A percentile compares a stretch with the other conserved stretches of the same genome.
These are phyloP conservation scores for Hippopotamyrus pictus DNA, from an alignment of 2,797 vertebrate genomes.

Conservation along the genomic window DNA sequence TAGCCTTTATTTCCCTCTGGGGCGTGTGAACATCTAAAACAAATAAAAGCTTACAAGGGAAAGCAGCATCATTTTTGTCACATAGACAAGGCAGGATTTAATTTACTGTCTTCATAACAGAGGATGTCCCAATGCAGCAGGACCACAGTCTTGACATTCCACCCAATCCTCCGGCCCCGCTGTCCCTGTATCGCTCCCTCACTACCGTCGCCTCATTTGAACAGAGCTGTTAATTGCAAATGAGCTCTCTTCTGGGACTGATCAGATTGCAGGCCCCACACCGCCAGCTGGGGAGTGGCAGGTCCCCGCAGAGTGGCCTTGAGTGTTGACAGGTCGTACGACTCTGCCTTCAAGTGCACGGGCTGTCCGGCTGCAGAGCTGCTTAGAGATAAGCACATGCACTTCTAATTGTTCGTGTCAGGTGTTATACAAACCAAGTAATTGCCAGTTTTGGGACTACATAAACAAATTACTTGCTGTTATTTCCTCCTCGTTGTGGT, in stretches of 20 bases:
- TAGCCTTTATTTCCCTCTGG: constrained; percentile 16
- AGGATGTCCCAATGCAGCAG: constrained; percentile 18
- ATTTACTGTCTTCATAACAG: constrained; percentile 27
- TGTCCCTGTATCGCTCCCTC: neutral
- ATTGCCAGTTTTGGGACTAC: neutral
- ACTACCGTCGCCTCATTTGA: constrained; percentile 13
- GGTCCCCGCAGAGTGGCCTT: neutral
- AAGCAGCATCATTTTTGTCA: constrained; percentile 16
- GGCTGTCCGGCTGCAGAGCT: neutral
- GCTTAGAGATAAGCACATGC: neutral
- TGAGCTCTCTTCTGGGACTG: neutral
- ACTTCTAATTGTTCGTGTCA: neutral
- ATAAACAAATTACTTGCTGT: neutral
- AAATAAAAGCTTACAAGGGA: constrained; percentile 19
- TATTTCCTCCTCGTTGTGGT: neutral
- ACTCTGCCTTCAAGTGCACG: neutral
- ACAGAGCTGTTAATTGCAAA: constrained; percentile 31
- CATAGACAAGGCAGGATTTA: constrained; percentile 22
- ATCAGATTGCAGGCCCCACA: constrained; percentile 5
- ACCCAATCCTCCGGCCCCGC: neutral
- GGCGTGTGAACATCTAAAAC: constrained; percentile 16
- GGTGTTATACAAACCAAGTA: neutral
- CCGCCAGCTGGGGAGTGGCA: neutral
- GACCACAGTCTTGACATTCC: neutral
- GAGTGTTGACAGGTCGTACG: neutral